Conservation (phyloP, 2,888 invertebrate genomes). For the Heliconius charithonia region DNA sequence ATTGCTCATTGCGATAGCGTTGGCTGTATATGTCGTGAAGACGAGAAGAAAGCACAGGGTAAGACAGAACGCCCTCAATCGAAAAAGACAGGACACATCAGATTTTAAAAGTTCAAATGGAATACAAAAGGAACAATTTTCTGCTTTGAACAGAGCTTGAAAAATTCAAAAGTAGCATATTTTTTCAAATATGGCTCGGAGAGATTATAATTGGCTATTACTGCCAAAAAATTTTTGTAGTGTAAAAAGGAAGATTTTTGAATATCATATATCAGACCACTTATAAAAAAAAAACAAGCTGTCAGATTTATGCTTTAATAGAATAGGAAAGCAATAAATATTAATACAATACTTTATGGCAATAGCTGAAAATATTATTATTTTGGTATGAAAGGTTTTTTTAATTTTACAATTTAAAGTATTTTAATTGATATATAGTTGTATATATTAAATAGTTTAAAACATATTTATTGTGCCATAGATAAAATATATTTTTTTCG, state of each 20-base stretch:
- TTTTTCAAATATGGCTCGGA: background rate
- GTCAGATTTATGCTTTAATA: background rate
- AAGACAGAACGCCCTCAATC: conserved; percentile 63
- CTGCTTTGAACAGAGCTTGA: conserved; percentile 68
- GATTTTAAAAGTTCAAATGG: conserved; percentile 66
- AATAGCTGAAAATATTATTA: background rate
- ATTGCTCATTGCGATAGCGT: conserved; percentile 64
- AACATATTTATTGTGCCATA: background rate
- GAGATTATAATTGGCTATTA: background rate
- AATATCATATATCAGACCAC: background rate
- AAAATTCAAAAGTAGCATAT: background rate
- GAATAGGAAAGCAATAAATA: background rate
- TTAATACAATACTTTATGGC: background rate
- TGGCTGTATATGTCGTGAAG: conserved; percentile 68
- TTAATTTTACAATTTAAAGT: background rate
- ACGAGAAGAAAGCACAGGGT: conserved; percentile 64
- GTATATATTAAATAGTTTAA: background rate
- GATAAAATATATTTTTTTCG: background rate
- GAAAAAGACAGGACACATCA: conserved; percentile 67
- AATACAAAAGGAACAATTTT: conserved; percentile 66
- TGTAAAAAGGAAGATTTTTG: background rate
- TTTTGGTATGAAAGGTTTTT: background rate
- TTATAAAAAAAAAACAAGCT: background rate
- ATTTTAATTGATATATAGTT: background rate
- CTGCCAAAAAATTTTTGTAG: background rate